Evolutionary conservation across 2,113 vertebrate species (phyloP), one percentile per base, ranked within the genome.

Genomic region (Festucalex cinctus): DNA sequence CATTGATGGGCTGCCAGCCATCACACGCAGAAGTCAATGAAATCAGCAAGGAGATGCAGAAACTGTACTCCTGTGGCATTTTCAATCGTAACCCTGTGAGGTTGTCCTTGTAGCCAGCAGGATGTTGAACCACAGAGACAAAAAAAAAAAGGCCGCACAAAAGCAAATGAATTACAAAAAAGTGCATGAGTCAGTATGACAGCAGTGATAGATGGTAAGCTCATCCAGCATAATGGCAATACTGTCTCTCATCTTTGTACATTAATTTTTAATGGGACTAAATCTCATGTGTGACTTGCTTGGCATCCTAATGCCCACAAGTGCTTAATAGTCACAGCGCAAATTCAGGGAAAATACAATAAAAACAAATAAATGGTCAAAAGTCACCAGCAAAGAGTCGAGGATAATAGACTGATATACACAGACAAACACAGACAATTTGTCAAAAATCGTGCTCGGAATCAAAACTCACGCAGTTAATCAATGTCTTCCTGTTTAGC

Each of bases 1-100:
- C 81, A 88, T 88, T 91, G 89, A 90, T 90, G 83, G 80, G 80
- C 84, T 86, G 88, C 86, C 88, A 88, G 84, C 76, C 78, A 69
- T 78, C 79, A 65, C 68, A 67, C 73, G 80, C 81, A 66, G 83
- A 80, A 87, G 89, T 89, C 91, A 88, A 89, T 88, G 83, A 88
- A 88, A 85, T 86, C 81, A 86, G 85, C 82, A 89, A 85, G 69
- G 46, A 80, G 83, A 89, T 85, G 85, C 87, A 84, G 79, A 83
- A 88, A 82, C 77, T 78, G 71, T 69, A 68, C 75, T 84, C 74
- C 74, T 73, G 76, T 73, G 10, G 76, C 66, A 66, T 65, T 66
- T 74, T 74, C 78, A 76, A 67, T 80, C 76, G 77, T 76, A 73
- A 69, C 75, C 79, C 83, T 79, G 84, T 86, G 84, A 85, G 74